These are phyloP conservation scores for Melopsittacus undulatus DNA, from an alignment of 2,797 vertebrate genomes.

Conservation along the genomic window DNA sequence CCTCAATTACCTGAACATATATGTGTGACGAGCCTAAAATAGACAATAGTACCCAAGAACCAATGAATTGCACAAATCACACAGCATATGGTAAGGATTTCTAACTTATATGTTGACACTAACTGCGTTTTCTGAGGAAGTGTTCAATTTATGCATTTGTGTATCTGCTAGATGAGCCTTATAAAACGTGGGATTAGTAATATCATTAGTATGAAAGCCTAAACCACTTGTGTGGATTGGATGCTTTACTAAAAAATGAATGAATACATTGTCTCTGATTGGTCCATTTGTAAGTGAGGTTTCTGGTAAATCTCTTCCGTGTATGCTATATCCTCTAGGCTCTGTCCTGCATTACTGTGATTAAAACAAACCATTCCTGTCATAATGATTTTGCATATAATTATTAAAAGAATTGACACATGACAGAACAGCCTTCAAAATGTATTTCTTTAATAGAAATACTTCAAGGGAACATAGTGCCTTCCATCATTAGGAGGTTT, in stretches of 20 bases:
- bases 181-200: conserved; percentile 26
- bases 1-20: conserved; percentile 84
- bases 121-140: neutral
- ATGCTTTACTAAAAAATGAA: conserved; percentile 5
- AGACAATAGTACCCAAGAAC: conserved; percentile 92
- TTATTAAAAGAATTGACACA: conserved; percentile 17
- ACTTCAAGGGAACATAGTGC: neutral
- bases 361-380: conserved; percentile 44
- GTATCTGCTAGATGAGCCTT: conserved; percentile 1
- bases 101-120: neutral
- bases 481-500: neutral
- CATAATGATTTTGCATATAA: conserved; percentile 1
- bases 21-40: conserved; percentile 90
- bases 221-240: conserved; percentile 25
- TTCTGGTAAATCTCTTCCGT: conserved; percentile 42
- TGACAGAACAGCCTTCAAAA: conserved; percentile 24
- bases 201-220: neutral
- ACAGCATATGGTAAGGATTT: conserved; percentile 86
- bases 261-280: neutral
- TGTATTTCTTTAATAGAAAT: neutral
- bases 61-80: conserved; percentile 88
- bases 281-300: neutral
- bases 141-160: neutral
- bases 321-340: conserved; percentile 14
- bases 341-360: conserved; percentile 22